Evolutionary conservation across 2,113 vertebrate genomes (phyloP).

Genomic region (Peromyscus leucopus): DNA sequence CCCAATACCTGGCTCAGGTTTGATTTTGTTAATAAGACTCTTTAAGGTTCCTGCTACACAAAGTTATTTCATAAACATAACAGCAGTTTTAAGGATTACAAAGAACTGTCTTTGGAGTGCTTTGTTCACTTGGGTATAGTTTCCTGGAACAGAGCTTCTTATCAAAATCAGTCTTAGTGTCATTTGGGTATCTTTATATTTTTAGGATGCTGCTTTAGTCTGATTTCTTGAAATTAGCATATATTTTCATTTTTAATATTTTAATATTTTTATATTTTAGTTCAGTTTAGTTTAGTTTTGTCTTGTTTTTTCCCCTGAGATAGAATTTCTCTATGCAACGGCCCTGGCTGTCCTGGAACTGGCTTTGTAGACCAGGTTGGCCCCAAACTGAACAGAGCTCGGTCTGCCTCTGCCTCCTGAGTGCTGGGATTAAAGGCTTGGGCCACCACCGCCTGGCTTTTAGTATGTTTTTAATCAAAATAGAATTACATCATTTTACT

Average conservation of each 20-base stretch:
- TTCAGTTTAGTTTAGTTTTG: too few relatives aligned
- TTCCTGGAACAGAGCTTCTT: neutral
- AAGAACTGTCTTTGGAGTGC: neutral
- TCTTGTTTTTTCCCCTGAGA: neutral
- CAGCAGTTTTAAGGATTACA: slow-evolving; percentile 12
- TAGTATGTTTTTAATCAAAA: neutral
- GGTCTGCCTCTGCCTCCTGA: neutral
- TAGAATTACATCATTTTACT: neutral
- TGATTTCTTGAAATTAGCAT: neutral
- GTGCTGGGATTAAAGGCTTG: neutral
- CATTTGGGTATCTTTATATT: neutral
- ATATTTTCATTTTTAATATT: neutral
- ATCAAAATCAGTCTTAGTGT: neutral
- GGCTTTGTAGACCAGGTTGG: neutral
- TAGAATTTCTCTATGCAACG: neutral
- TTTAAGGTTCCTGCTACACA: neutral
- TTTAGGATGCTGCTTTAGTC: neutral
- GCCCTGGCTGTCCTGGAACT: neutral
- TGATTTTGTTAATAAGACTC: too few relatives aligned
- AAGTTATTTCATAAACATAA: neutral
- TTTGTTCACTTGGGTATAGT: neutral
- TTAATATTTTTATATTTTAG: neutral
- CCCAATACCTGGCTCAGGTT: too few relatives aligned
- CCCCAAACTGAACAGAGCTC: neutral
- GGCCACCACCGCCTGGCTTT: neutral